Evolutionary conservation across 2,113 vertebrate species (phyloP).

Genomic region (Chrysemys picta): DNA sequence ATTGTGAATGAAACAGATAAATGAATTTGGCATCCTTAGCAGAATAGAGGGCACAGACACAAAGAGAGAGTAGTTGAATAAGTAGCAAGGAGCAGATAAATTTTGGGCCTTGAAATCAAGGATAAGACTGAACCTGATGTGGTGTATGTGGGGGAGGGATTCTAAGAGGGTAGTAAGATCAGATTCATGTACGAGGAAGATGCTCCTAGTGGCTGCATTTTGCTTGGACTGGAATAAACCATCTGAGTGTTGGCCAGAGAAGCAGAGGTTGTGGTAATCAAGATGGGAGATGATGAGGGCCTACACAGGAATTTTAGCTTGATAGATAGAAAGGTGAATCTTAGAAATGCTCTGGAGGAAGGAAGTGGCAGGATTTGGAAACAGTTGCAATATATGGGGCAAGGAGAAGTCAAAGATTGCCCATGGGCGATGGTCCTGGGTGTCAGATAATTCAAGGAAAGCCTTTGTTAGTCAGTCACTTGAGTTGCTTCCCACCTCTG

Average conservation of each 20-base stretch:
- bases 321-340: not conserved
- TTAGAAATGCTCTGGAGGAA: not conserved
- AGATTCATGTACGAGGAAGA: not conserved
- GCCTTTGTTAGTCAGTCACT: not conserved
- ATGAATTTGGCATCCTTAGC: not conserved
- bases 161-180: not conserved
- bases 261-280: not conserved
- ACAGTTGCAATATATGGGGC: not conserved
- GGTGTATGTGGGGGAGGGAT: not conserved
- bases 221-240: not conserved
- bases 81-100: not conserved
- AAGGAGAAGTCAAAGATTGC: not conserved
- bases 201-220: not conserved
- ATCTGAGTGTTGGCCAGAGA: not conserved
- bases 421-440: not conserved
- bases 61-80: not conserved
- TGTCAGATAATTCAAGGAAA: not conserved
- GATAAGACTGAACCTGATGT: not conserved
- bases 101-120: not conserved
- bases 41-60: not conserved
- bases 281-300: not conserved
- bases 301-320: not conserved
- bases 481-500: not conserved
- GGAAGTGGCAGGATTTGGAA: slow-evolving; percentile 11
- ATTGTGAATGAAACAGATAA: slow-evolving; percentile 7